Evolutionary conservation across 2,797 vertebrate genomes (phyloP).

Genomic region (Gastrophryne carolinensis): DNA sequence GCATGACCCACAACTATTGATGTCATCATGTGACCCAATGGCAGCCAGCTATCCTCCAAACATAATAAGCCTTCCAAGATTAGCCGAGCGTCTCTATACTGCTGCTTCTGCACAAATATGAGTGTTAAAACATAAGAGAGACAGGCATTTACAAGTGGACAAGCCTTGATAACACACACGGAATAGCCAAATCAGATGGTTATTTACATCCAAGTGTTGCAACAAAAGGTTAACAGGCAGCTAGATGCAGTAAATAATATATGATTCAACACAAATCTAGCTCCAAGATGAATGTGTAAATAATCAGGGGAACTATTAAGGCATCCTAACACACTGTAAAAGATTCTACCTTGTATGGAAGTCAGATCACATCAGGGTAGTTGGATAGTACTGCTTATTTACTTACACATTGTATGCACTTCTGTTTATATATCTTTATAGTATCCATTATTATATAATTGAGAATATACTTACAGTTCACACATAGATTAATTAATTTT

Average conservation of each 20-base stretch:
- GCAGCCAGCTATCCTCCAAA: not conserved
- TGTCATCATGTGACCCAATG: not conserved
- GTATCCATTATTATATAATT: too few species aligned
- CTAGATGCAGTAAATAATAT: constrained; percentile 35
- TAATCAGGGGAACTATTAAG: not conserved
- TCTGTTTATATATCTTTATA: too few species aligned
- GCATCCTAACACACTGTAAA: not conserved
- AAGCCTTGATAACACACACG: not conserved
- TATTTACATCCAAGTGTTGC: not conserved
- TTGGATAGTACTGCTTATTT: too few species aligned
- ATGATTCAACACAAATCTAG: constrained; percentile 28
- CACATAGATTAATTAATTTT: too few species aligned
- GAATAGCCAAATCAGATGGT: not conserved
- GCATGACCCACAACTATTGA: not conserved
- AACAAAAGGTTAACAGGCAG: constrained; percentile 27
- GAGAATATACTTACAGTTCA: too few species aligned
- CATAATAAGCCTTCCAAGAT: not conserved
- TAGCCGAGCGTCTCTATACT: not conserved
- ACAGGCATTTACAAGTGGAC: not conserved
- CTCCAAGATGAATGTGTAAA: constrained; percentile 17
- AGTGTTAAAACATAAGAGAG: not conserved
- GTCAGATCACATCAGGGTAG: too few species aligned
- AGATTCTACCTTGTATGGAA: too few species aligned
- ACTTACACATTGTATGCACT: too few species aligned
- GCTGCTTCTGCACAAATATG: not conserved